These are phyloP conservation scores for Melanerpes formicivorus DNA, from an alignment of 2,113 vertebrate genomes.

Conservation along the genomic window DNA sequence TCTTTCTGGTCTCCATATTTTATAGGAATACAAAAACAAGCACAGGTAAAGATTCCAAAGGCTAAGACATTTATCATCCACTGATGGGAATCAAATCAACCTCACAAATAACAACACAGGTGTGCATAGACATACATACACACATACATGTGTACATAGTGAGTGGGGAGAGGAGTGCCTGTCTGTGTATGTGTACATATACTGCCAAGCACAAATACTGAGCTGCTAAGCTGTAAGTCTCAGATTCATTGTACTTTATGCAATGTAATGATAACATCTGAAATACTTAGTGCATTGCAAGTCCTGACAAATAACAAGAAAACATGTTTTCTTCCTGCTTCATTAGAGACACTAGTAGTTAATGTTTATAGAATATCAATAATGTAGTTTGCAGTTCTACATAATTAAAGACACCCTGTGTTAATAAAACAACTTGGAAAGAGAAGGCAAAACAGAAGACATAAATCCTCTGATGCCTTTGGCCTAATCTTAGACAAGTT, in stretches of 20 bases:
- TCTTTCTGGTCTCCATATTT: neutral
- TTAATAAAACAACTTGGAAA: slow-evolving; percentile 78
- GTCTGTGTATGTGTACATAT: accelerated
- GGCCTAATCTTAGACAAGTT: slow-evolving; percentile 73
- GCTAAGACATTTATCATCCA: neutral
- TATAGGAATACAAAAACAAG: neutral
- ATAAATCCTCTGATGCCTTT: slow-evolving; percentile 70
- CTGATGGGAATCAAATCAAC: neutral
- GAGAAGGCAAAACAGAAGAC: slow-evolving; percentile 44
- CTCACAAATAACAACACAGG: neutral
- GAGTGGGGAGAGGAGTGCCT: neutral
- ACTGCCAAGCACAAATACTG: neutral
- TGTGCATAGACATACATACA: neutral
- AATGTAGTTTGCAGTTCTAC: slow-evolving; percentile 76
- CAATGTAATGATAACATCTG: neutral
- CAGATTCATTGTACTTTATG: neutral
- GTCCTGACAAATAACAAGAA: slow-evolving; percentile 59
- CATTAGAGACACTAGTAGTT: slow-evolving; percentile 73
- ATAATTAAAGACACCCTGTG: slow-evolving; percentile 78
- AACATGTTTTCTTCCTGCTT: slow-evolving; percentile 70
- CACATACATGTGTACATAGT: neutral
- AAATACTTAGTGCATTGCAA: slow-evolving; percentile 40
- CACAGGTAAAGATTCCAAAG: neutral
- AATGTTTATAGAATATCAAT: slow-evolving; percentile 81
- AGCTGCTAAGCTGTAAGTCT: neutral